phyloP scores from a whole-genome alignment of 2,888 invertebrate species.

The Fragum whitleyi region DNA sequence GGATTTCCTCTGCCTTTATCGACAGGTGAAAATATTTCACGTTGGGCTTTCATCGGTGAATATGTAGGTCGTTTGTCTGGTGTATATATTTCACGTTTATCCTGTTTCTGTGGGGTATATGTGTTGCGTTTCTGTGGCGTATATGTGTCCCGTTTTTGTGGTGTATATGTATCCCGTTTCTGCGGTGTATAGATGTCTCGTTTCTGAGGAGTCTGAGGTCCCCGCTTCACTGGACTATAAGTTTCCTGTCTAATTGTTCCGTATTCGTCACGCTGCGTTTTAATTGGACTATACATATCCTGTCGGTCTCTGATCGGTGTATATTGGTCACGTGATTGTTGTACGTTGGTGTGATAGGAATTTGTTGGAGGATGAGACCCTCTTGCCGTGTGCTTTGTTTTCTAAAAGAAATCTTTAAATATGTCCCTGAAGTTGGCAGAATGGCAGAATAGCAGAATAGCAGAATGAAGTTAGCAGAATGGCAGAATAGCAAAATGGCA shows the following conservation, averaged over 20 bases:
- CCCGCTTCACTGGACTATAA: conserved; percentile 5
- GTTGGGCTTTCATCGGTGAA: conserved; percentile 10
- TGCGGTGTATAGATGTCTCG: conserved; percentile 14
- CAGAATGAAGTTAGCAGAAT: too few relatives aligned
- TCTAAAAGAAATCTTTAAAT: background rate
- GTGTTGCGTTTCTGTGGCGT: conserved; percentile 9
- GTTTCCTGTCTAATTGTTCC: conserved; percentile 3
- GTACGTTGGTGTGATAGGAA: background rate
- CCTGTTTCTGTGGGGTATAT: conserved; percentile 12
- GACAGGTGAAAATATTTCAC: background rate
- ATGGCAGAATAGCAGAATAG: too few relatives aligned
- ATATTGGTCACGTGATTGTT: background rate
- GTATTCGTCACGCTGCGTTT: background rate
- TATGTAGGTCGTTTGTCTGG: background rate
- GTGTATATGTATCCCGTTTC: background rate
- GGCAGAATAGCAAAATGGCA: too few relatives aligned
- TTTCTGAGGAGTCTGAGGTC: conserved; percentile 10
- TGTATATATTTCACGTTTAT: conserved; percentile 2
- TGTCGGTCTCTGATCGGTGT: background rate
- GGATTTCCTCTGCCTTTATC: background rate
- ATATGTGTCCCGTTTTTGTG: background rate
- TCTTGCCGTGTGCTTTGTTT: background rate
- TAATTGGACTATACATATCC: background rate
- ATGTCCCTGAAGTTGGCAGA: too few relatives aligned
- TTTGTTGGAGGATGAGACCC: background rate